These are phyloP conservation scores for Struthidea cinerea DNA, from an alignment of 2,113 vertebrate species.

Conservation along the genomic window DNA sequence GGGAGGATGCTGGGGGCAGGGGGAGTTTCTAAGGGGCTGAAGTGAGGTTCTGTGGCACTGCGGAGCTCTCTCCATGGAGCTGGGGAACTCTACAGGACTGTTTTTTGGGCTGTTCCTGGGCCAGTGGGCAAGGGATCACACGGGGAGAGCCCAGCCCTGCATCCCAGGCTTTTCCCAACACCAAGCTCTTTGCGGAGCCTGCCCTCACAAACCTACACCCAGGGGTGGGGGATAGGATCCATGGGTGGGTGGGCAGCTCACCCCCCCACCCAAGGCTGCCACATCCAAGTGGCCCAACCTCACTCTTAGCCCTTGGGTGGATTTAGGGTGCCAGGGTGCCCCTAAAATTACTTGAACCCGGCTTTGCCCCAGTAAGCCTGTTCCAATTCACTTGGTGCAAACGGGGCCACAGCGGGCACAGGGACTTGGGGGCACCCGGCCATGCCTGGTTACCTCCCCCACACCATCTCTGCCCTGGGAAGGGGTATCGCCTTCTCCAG, in stretches of 20 bases:
- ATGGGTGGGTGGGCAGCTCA: fast-evolving
- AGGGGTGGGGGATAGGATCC: not conserved
- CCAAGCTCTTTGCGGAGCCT: fast-evolving
- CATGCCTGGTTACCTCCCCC: not conserved
- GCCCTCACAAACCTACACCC: not conserved
- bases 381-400: not conserved
- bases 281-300: not conserved
- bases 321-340: not conserved
- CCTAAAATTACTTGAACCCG: not conserved
- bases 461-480: not conserved
- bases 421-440: fast-evolving
- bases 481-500: not conserved
- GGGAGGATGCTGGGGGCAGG: not conserved
- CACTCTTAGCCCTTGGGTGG: fast-evolving
- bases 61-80: not conserved
- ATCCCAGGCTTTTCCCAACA: not conserved
- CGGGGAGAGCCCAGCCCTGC: not conserved
- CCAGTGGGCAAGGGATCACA: not conserved
- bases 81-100: fast-evolving
- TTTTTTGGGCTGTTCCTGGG: not conserved
- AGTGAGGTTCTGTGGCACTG: not conserved
- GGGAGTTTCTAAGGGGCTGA: not conserved
- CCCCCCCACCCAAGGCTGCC: not conserved
- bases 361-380: not conserved
- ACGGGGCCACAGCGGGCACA: fast-evolving